phyloP scores from a whole-genome alignment of 1,140 invertebrate species.

The Dreissena rostriformis region DNA sequence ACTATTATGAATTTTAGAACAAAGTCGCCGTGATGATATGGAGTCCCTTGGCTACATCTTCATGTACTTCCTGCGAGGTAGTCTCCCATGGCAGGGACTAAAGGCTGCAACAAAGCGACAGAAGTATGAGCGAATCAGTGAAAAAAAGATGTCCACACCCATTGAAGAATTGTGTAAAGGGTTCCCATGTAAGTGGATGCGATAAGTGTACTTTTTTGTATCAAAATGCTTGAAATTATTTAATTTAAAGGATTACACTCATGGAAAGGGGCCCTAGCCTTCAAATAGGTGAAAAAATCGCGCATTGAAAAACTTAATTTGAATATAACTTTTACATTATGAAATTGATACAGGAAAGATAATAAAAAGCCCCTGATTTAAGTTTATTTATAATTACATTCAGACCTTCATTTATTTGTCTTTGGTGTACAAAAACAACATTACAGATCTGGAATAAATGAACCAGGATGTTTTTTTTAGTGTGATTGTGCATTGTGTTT shows the following conservation, averaged over 20 bases:
- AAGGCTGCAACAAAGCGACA: slow-evolving; percentile 85
- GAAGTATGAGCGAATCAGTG: slow-evolving; percentile 98
- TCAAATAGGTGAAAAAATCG: background rate
- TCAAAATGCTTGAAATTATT: background rate
- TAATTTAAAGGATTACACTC: background rate
- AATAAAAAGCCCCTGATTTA: too few species aligned
- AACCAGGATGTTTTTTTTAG: too few species aligned
- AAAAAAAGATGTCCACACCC: slow-evolving; percentile 99
- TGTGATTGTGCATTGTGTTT: too few species aligned
- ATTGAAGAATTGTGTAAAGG: slow-evolving; percentile 96
- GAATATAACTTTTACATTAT: background rate
- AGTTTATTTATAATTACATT: too few species aligned
- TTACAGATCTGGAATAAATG: too few species aligned
- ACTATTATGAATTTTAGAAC: slow-evolving; percentile 78
- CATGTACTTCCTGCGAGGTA: slow-evolving; percentile 84
- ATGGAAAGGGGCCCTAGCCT: background rate
- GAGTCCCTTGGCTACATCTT: slow-evolving; percentile 86
- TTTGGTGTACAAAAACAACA: too few species aligned
- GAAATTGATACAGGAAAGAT: too few species aligned
- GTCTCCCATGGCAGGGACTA: slow-evolving; percentile 84
- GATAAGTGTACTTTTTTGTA: background rate
- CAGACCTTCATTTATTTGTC: too few species aligned
- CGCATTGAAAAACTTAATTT: background rate
- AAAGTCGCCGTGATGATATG: slow-evolving; percentile 84
- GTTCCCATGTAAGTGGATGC: slow-evolving; percentile 85